A percentile compares a stretch with the other conserved stretches of the same genome.
phyloP scores from a whole-genome alignment of 2,113 vertebrate species.

The Zosterops hypoxanthus region DNA sequence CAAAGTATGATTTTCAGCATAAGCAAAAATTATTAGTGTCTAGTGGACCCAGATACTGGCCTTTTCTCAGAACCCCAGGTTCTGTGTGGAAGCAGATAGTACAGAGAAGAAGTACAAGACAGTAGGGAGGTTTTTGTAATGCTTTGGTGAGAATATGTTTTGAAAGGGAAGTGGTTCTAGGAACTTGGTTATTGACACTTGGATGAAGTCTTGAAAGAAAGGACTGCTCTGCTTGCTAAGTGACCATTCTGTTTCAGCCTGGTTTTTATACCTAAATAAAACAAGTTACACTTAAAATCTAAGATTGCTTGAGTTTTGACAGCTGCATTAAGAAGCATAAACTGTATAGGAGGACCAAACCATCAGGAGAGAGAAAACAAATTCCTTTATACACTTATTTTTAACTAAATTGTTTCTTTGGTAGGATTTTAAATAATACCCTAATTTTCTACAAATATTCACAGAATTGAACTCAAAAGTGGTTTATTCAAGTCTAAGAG shows the following conservation, averaged over 20 bases:
- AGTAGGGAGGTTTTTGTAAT: not conserved
- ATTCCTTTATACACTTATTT: not conserved
- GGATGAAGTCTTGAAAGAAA: not conserved
- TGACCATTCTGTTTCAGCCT: not conserved
- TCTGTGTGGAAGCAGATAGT: not conserved
- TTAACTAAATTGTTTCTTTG: not conserved
- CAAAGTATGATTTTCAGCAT: not conserved
- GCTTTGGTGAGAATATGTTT: not conserved
- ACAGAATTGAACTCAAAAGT: not conserved
- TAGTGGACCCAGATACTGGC: not conserved
- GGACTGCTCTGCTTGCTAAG: not conserved
- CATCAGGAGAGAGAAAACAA: not conserved
- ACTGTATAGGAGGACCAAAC: fast-evolving
- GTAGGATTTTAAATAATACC: not conserved
- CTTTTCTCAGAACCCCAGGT: not conserved
- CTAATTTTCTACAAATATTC: not conserved
- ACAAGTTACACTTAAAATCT: not conserved
- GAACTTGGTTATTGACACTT: not conserved
- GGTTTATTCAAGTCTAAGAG: not conserved
- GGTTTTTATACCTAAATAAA: not conserved
- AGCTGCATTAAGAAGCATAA: not conserved
- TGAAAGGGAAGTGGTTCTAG: not conserved
- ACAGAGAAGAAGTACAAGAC: not conserved
- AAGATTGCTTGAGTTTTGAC: not conserved
- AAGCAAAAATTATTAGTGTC: not conserved